Percentiles rank a stretch among this genome's conserved stretches.
Evolutionary conservation across 2,797 vertebrate genomes (phyloP).

Genomic region (Melanogrammus aeglefinus): DNA sequence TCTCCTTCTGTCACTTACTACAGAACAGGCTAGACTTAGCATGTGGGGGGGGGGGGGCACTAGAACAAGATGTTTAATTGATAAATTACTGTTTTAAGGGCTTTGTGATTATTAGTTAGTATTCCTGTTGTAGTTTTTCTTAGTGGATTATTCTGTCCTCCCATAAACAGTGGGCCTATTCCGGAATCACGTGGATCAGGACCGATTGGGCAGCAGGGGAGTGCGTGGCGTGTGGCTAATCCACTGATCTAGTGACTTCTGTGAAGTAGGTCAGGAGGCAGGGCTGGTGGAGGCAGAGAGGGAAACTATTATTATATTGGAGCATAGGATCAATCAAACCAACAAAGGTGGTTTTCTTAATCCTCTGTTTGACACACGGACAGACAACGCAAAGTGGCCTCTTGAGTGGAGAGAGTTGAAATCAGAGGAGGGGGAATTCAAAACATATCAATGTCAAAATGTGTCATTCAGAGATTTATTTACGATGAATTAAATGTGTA

Average conservation of each 20-base stretch:
- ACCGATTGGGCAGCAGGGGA: constrained; percentile 1
- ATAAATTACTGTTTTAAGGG: no score
- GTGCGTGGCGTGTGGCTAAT: constrained; percentile 4
- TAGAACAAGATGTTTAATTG: no score
- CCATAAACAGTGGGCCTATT: constrained; percentile 2
- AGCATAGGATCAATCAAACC: not conserved
- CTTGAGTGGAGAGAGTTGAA: not conserved
- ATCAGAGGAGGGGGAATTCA: not conserved
- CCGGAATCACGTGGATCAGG: constrained; percentile 1
- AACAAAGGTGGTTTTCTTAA: not conserved
- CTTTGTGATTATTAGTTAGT: no score
- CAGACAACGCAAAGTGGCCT: not conserved
- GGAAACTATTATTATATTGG: not conserved
- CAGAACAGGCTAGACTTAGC: no score
- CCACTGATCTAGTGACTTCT: constrained; percentile 6
- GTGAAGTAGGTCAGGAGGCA: not conserved
- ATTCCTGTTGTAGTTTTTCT: no score
- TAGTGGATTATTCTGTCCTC: no score
- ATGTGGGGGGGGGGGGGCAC: no score
- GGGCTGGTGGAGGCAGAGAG: not conserved
- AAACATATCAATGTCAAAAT: constrained; percentile 38
- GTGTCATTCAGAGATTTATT: constrained; percentile 37
- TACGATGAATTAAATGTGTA: constrained; percentile 14
- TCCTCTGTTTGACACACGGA: not conserved
- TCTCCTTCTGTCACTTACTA: no score